Base-by-base conservation (phyloP, 2,888 invertebrate species). In the Lomographa bimaculata region DNA sequence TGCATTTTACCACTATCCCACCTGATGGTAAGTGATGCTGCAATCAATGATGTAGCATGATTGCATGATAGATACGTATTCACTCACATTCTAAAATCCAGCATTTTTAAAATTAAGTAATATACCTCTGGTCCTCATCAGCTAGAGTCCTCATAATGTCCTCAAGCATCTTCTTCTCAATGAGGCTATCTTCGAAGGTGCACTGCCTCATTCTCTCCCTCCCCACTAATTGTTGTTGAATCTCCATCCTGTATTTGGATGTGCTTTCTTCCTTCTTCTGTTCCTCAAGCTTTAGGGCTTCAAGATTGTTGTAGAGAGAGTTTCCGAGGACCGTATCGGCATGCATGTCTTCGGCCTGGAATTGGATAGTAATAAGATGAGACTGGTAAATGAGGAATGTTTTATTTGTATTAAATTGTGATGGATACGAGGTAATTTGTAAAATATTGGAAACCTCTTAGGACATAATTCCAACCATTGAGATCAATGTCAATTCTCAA, bases 161-260 rank as follows among this genome's bases (percentile, higher is more conserved):
- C 53, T 93, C 92, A 2, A 92, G 71, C 80, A 92, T 89, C 54
- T 91, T 91, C 79, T 92, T 92, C 63, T 93, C 93, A 35, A 89
- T 80, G 2, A 92, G 71, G 7, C 84, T 86, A 39, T 93, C 91
- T 51, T 92, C 91, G 43, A 90, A 91, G 44, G 84, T 68, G 42
- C 89, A 90, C 52, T 91, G 85, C 50, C 73, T 85, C 47, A 80
- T 72, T 36, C 76, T 74, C 42, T 91, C 90, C 1, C 79, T 69
- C 49, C 87, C 82, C 11, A 92, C 91, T 20, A 93, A 76, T 54
- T 92, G 92, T 40, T 91, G 90, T 49, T 92, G 92, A 8, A 93
- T 55, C 1, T 91, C 91, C 44, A 71, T 69, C 44, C 84, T 79
- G 57, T 92, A 92, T 28, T 80, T 54, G 0, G 64, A 60, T 1